Evolutionary conservation across 2,888 invertebrate genomes (phyloP), one percentile per base, ranked within the genome.

Genomic region (Agrilus cyanescens): DNA sequence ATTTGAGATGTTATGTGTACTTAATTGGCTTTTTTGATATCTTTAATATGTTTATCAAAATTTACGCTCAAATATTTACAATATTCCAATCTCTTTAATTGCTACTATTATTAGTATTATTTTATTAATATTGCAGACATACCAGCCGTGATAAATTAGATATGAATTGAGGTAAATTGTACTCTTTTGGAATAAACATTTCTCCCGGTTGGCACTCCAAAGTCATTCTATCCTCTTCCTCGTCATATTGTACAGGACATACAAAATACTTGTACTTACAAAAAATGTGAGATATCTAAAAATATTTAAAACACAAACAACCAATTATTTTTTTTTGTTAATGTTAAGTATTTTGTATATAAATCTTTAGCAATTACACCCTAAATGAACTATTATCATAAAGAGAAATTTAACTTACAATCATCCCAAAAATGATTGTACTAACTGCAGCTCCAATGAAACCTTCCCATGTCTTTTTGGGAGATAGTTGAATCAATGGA

Each of bases 401-500:
- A 4, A n/a, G n/a, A n/a, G n/a, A n/a, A n/a, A 25, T 8, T 25
- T 10, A 25, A 25, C 25, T 25, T 25, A 25, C 25, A 2, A 25
- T 25, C 25, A 25, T 25, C 25, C 94, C 94, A 66, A 94, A 85
- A 37, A 89, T 60, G 29, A 98, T 84, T 2, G 97, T 97, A 16
- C 91, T 85, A 57, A 97, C 67, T 8, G 91, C 96, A 40, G 97
- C 98, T 16, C 97, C 97, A 56, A 98, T 87, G 67, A 97, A 98
- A 5, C 98, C 98, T 70, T 99, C 98, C 93, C 97, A 95, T 2
- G 98, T 99, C 70, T 99, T 99, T 71, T 97, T 99, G 2, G 98
- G 98, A 39, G 97, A 97, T 39, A 98, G 74, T 67, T 96, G 85
- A 64, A 98, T 99, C 47, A 99, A 77, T 1, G 97, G 98, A 1